Evolutionary conservation across 2,888 invertebrate species (phyloP).

Genomic region (Epirrhoe tristata): DNA sequence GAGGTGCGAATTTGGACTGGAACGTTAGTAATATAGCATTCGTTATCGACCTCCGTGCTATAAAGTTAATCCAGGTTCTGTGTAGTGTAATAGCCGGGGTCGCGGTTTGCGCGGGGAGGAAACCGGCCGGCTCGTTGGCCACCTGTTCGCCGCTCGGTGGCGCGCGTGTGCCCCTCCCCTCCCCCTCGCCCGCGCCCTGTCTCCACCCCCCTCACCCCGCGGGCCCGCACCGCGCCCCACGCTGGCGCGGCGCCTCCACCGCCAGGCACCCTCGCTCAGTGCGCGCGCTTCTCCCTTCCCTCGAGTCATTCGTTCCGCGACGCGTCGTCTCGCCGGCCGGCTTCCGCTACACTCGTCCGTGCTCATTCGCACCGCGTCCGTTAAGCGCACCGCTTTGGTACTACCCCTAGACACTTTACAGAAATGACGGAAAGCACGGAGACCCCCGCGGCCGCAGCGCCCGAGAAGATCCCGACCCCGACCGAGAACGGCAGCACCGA

Average conservation of each 20-base stretch:
- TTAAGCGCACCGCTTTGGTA: constrained; percentile 67
- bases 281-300: constrained; percentile 79
- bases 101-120: constrained; percentile 49
- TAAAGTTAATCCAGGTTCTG: constrained; percentile 79
- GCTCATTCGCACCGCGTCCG: constrained; percentile 75
- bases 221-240: constrained; percentile 45
- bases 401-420: constrained; percentile 54
- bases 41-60: constrained; percentile 69
- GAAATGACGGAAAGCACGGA: constrained; percentile 84
- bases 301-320: constrained; percentile 81
- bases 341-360: constrained; percentile 64
- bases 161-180: constrained; percentile 50
- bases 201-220: constrained; percentile 41
- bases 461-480: constrained; percentile 85
- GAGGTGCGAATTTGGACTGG: constrained; percentile 49
- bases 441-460: constrained; percentile 80
- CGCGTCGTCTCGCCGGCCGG: constrained; percentile 81
- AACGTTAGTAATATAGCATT: constrained; percentile 57
- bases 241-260: constrained; percentile 47
- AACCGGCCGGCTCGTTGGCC: constrained; percentile 66
- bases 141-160: constrained; percentile 72
- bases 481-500: constrained; percentile 82
- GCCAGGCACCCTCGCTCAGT: constrained; percentile 57
- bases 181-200: constrained; percentile 36
- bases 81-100: constrained; percentile 66